Evolutionary conservation across 2,888 invertebrate species (phyloP).

Genomic region (Cylindroiulus punctatus): DNA sequence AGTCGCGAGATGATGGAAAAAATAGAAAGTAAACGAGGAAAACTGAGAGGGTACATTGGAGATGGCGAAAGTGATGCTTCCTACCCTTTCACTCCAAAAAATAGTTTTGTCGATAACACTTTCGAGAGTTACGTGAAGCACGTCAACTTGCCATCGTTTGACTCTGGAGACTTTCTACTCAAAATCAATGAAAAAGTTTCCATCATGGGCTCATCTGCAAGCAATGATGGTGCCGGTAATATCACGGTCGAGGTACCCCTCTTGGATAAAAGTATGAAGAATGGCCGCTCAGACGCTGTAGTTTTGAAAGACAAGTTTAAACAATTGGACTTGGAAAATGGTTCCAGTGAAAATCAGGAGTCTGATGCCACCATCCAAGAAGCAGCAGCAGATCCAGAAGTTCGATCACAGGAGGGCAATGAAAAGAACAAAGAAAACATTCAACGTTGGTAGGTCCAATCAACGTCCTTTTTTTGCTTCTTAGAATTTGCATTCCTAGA

Average conservation of each 20-base stretch:
- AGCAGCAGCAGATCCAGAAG: constrained; percentile 1
- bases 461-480: constrained; percentile 41
- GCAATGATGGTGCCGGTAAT: neutral
- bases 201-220: neutral
- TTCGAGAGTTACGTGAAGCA: constrained; percentile 61
- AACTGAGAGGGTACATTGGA: constrained; percentile 62
- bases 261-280: constrained; percentile 38
- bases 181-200: constrained; percentile 58
- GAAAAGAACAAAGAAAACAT: constrained; percentile 46
- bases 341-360: constrained; percentile 16
- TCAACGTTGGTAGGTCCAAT: constrained; percentile 50
- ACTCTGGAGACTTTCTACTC: constrained; percentile 59
- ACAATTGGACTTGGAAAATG: neutral
- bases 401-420: neutral
- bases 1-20: constrained; percentile 67
- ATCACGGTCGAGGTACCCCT: constrained; percentile 35
- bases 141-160: constrained; percentile 57
- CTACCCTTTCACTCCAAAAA: constrained; percentile 66
- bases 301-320: constrained; percentile 42
- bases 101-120: constrained; percentile 64
- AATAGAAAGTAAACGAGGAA: constrained; percentile 66
- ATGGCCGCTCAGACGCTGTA: neutral
- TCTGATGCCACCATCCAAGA: neutral
- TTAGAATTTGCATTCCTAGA: constrained; percentile 43
- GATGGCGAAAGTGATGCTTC: constrained; percentile 60